Percentiles rank a stretch among this genome's conserved stretches.
Evolutionary conservation across 2,113 vertebrate species (phyloP).

Genomic region (Oryzias woworae): DNA sequence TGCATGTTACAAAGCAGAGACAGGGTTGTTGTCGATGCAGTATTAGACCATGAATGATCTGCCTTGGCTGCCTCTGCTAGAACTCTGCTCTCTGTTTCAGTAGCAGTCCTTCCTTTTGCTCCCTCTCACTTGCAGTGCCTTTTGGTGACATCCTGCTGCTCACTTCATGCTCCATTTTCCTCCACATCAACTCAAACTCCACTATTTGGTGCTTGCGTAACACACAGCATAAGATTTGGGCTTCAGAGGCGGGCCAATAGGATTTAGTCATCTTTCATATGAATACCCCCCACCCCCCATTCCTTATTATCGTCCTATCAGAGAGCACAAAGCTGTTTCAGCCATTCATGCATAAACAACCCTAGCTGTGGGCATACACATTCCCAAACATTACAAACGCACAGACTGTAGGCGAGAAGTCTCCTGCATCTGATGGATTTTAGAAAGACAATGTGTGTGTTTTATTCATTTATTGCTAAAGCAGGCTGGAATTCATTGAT

Average conservation of each 20-base stretch:
- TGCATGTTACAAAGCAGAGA: neutral
- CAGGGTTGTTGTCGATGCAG: neutral
- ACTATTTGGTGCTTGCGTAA: constrained; percentile 51
- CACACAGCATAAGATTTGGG: constrained; percentile 40
- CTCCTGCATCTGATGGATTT: no score
- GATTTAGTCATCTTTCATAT: constrained; percentile 38
- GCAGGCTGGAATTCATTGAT: neutral
- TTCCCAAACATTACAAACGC: constrained; percentile 34
- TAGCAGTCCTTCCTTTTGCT: neutral
- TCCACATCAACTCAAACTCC: constrained; percentile 54
- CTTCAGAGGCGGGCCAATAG: constrained; percentile 46
- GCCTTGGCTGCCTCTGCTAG: neutral
- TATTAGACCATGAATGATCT: neutral
- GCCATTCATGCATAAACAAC: constrained; percentile 53
- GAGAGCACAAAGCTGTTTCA: constrained; percentile 44
- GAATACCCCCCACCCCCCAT: constrained; percentile 19
- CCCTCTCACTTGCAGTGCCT: constrained; percentile 22
- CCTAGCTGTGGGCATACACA: constrained; percentile 38
- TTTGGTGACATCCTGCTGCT: constrained; percentile 61
- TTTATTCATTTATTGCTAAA: no score
- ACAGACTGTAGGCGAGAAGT: constrained; percentile 9
- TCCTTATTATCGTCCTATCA: constrained; percentile 55
- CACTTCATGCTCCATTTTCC: constrained; percentile 65
- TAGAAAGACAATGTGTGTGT: no score
- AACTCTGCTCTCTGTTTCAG: neutral